Evolutionary conservation across 2,797 vertebrate species (phyloP).

Genomic region (Cygnus olor): DNA sequence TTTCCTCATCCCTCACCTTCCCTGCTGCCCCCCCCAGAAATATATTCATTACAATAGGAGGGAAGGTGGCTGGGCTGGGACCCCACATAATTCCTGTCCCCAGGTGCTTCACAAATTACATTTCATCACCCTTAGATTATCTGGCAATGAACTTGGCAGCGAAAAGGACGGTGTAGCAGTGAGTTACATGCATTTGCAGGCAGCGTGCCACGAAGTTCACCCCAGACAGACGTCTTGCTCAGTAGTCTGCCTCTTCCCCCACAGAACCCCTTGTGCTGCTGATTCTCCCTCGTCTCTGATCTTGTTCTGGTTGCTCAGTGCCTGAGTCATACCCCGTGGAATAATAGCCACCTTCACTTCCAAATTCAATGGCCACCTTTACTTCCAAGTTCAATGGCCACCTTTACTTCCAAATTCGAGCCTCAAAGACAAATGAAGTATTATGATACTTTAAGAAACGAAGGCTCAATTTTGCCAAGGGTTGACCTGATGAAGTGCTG

Average conservation of each 20-base stretch:
- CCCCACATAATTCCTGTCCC: not conserved
- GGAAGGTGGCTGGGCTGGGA: not conserved
- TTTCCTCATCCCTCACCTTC: not conserved
- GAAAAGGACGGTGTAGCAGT: not conserved
- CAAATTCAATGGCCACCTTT: not conserved
- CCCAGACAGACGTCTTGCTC: constrained; percentile 21
- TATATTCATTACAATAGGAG: not conserved
- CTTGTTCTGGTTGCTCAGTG: constrained; percentile 28
- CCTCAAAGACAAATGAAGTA: not conserved
- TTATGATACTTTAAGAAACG: not conserved
- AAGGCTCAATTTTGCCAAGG: not conserved
- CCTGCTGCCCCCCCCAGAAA: not conserved
- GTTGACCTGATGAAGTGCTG: not conserved
- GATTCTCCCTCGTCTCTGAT: constrained; percentile 3
- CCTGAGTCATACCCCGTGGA: constrained; percentile 36
- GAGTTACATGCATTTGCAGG: not conserved
- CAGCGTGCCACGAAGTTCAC: constrained; percentile 6
- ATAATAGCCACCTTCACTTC: not conserved
- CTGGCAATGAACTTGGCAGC: not conserved
- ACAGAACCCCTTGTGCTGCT: not conserved
- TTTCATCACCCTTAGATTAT: not conserved
- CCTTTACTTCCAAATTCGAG: constrained; percentile 28
- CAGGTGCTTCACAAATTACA: constrained; percentile 3
- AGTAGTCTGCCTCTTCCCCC: not conserved
- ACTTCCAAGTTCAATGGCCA: not conserved